Evolutionary conservation across 92 coral and sea anemone genomes (phyloP).

Genomic region (Montipora capitata): DNA sequence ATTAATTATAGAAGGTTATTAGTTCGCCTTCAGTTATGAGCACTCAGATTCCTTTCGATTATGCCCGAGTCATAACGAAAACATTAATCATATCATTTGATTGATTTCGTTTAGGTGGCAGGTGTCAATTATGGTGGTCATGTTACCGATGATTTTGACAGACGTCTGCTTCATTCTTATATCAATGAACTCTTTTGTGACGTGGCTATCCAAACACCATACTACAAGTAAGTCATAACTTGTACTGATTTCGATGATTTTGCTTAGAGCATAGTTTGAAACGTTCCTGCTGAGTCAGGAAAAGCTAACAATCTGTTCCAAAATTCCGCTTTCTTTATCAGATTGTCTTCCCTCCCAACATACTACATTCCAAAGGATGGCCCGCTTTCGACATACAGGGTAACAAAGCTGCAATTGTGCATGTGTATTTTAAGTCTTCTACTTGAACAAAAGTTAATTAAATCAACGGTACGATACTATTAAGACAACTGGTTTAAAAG

Average conservation of each 20-base stretch:
- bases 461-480: too few relatives aligned
- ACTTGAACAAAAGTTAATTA: too few relatives aligned
- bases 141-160: slow-evolving; percentile 99
- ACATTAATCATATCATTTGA: not conserved
- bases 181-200: slow-evolving; percentile 97
- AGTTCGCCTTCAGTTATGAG: too few relatives aligned
- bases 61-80: too few relatives aligned
- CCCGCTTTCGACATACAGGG: slow-evolving; percentile 95
- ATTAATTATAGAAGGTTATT: too few relatives aligned
- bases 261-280: not conserved
- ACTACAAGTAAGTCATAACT: slow-evolving; percentile 86
- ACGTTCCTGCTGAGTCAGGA: not conserved
- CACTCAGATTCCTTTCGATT: too few relatives aligned
- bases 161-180: slow-evolving; percentile 95
- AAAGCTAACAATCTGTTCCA: not conserved
- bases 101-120: slow-evolving; percentile 80
- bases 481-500: too few relatives aligned
- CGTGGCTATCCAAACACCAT: slow-evolving; percentile 85
- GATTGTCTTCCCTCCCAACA: slow-evolving; percentile 93
- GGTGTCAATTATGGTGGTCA: slow-evolving; percentile 99
- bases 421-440: too few relatives aligned
- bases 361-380: slow-evolving; percentile 99
- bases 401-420: slow-evolving; percentile 5
- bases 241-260: too few relatives aligned
- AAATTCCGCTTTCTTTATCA: slow-evolving; percentile 30